Conservation (phyloP, 2,113 vertebrate genomes). For the Mus pahari region DNA sequence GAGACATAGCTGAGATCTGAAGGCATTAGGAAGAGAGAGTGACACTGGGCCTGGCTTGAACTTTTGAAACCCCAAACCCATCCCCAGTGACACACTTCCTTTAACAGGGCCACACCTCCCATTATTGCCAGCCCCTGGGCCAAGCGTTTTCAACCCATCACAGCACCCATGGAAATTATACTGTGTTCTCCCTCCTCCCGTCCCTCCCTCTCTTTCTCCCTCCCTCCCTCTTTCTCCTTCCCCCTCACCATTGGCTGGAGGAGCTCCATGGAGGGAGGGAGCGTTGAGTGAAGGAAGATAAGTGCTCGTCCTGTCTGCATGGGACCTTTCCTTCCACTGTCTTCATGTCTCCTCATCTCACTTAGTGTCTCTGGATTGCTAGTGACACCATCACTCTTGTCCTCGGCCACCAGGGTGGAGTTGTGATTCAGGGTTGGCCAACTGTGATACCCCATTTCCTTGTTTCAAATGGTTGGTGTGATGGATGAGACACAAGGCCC, state of each 20-base stretch:
- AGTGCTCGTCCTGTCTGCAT: not conserved
- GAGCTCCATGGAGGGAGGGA: not conserved
- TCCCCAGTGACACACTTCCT: not conserved
- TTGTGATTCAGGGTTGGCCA: not conserved
- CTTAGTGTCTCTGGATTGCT: too few species aligned
- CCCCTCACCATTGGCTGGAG: not conserved
- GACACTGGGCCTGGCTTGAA: not conserved
- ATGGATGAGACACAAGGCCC: too few species aligned
- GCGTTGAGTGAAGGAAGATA: not conserved
- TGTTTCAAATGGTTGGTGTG: not conserved
- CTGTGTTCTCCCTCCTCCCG: not conserved
- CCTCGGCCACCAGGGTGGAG: not conserved
- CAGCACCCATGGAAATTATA: not conserved
- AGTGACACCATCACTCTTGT: not conserved
- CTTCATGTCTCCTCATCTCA: not conserved
- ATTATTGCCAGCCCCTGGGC: not conserved
- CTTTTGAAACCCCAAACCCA: not conserved
- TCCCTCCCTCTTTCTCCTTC: not conserved
- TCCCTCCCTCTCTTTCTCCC: not conserved
- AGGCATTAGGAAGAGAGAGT: not conserved
- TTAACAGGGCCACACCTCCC: not conserved
- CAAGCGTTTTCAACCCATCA: not conserved
- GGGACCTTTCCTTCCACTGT: not conserved
- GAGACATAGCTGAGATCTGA: not conserved
- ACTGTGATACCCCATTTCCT: not conserved